These are phyloP conservation scores for Drosophila rufa DNA, from an alignment of 1,140 invertebrate species.

Conservation along the genomic window DNA sequence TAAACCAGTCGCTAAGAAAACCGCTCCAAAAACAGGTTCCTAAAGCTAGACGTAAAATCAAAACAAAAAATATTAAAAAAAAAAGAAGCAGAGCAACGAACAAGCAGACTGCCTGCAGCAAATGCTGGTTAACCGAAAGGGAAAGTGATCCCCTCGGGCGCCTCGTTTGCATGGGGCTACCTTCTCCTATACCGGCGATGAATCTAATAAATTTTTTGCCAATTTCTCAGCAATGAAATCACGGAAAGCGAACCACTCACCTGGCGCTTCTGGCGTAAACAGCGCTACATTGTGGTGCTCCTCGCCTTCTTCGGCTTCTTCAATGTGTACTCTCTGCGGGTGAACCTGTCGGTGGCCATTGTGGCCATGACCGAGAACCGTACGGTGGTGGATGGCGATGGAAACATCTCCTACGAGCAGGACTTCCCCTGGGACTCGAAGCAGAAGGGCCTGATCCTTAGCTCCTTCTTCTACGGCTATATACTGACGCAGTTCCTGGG, in stretches of 20 bases:
- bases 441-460: constrained; percentile 92
- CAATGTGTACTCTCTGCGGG: constrained; percentile 93
- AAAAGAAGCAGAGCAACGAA: constrained; percentile 15
- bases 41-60: constrained; percentile 20
- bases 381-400: constrained; percentile 87
- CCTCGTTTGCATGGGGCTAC: constrained; percentile 42
- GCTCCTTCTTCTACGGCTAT: constrained; percentile 95
- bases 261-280: constrained; percentile 90
- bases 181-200: not conserved
- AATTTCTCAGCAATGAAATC: constrained; percentile 85
- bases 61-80: constrained; percentile 9
- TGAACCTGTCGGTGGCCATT: constrained; percentile 95
- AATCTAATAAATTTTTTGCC: constrained; percentile 9
- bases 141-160: constrained; percentile 51
- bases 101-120: constrained; percentile 24
- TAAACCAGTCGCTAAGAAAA: constrained; percentile 57
- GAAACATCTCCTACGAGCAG: constrained; percentile 86
- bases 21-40: constrained; percentile 60
- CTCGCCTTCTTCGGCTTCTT: constrained; percentile 94
- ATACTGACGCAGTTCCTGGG: constrained; percentile 91
- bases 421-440: constrained; percentile 94
- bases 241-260: constrained; percentile 86
- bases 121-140: constrained; percentile 42
- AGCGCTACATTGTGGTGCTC: constrained; percentile 90
- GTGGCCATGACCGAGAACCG: constrained; percentile 93